A percentile compares a stretch with the other conserved stretches of the same genome.
phyloP scores from a whole-genome alignment of 2,888 invertebrate species.

The Oligia strigilis region DNA sequence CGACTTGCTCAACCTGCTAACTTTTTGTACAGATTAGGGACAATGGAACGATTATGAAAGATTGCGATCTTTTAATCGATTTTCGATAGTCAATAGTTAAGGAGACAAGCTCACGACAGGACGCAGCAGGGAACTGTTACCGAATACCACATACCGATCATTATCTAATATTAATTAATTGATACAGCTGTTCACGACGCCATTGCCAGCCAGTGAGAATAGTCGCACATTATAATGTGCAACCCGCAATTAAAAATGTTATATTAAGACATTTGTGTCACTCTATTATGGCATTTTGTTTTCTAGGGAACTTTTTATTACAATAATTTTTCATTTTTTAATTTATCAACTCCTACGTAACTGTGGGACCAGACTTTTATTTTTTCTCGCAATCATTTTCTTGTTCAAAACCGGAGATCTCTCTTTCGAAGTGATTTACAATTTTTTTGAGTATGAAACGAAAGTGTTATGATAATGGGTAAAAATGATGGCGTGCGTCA shows the following conservation, averaged over 20 bases:
- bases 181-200: conserved; percentile 68
- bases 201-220: conserved; percentile 62
- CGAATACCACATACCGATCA: conserved; percentile 69
- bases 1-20: conserved; percentile 47
- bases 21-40: conserved; percentile 52
- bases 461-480: conserved; percentile 65
- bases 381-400: conserved; percentile 56
- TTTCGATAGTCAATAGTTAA: conserved; percentile 63
- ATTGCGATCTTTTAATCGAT: conserved; percentile 65
- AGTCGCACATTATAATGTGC: conserved; percentile 69
- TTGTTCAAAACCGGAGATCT: conserved; percentile 48
- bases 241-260: conserved; percentile 71
- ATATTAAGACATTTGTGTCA: conserved; percentile 70
- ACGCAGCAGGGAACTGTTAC: conserved; percentile 68
- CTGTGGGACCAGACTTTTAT: conserved; percentile 53
- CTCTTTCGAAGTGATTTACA: conserved; percentile 51
- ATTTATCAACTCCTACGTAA: conserved; percentile 47
- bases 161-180: conserved; percentile 77
- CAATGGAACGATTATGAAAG: conserved; percentile 67
- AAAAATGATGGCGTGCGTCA: conserved; percentile 66
- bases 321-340: conserved; percentile 54
- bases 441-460: conserved; percentile 61
- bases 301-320: conserved; percentile 57
- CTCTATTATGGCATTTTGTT: conserved; percentile 58
- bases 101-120: conserved; percentile 57